These are phyloP conservation scores for Pandemis corylana DNA, from an alignment of 2,888 invertebrate species.

Conservation along the genomic window DNA sequence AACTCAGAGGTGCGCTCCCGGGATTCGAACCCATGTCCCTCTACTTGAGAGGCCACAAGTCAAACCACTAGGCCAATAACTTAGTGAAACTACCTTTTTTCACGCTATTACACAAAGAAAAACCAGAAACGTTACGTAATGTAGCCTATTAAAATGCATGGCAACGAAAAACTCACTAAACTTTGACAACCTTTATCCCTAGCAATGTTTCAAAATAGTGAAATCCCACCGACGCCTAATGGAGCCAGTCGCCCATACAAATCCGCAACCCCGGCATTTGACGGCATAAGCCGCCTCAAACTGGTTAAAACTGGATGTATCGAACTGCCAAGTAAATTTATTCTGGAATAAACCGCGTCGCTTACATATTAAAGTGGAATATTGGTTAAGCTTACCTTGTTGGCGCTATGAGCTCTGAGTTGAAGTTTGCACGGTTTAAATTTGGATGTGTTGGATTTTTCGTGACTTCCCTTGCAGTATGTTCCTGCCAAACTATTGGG, in stretches of 20 bases:
- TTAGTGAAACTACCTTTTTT: no score
- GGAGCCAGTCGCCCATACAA: constrained; percentile 13
- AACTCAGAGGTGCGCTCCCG: no score
- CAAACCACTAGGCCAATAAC: no score
- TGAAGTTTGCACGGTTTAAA: constrained; percentile 6
- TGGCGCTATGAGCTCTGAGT: constrained; percentile 5
- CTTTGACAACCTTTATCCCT: constrained; percentile 24
- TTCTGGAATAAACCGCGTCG: constrained; percentile 24
- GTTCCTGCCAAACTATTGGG: constrained; percentile 38
- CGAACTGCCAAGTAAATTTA: constrained; percentile 35
- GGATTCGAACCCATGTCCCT: no score
- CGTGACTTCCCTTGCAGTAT: constrained; percentile 35
- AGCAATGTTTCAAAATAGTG: constrained; percentile 14
- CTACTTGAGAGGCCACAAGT: no score
- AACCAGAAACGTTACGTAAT: background rate
- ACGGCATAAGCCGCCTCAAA: constrained; percentile 16
- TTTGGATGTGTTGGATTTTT: constrained; percentile 24
- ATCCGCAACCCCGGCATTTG: constrained; percentile 6
- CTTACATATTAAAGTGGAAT: constrained; percentile 35
- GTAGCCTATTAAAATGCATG: background rate
- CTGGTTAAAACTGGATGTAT: constrained; percentile 37
- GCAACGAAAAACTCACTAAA: constrained; percentile 1
- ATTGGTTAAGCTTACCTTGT: constrained; percentile 25
- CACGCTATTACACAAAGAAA: no score
- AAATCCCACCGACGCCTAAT: constrained; percentile 15